Conservation (phyloP, 2,888 invertebrate genomes). For the Brenthis ino region DNA sequence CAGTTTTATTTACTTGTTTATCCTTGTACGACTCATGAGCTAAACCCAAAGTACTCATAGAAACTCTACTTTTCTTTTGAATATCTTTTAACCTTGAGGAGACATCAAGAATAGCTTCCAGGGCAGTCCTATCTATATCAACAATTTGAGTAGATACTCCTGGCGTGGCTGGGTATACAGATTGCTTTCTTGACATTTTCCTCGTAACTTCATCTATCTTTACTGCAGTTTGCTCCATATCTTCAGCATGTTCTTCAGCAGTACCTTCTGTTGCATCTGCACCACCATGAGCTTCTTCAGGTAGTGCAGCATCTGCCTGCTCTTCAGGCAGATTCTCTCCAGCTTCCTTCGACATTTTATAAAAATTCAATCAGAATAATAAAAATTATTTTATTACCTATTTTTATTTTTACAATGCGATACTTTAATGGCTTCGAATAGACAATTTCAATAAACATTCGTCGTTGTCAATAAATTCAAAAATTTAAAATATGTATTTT, state of each 20-base stretch:
- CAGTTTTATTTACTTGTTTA: conserved; percentile 72
- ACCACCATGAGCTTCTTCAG: conserved; percentile 23
- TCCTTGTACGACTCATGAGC: conserved; percentile 76
- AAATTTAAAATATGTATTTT: conserved; percentile 7
- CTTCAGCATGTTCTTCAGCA: conserved; percentile 44
- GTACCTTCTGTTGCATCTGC: conserved; percentile 32
- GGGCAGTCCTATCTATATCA: conserved; percentile 66
- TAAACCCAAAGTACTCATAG: conserved; percentile 69
- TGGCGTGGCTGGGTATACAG: conserved; percentile 39
- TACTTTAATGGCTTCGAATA: not conserved
- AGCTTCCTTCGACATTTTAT: conserved; percentile 51
- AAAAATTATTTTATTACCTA: conserved; percentile 29
- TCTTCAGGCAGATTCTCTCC: conserved; percentile 45
- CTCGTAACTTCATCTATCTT: conserved; percentile 50
- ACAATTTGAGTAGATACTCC: conserved; percentile 47
- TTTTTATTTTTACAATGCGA: conserved; percentile 13
- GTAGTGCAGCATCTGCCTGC: conserved; percentile 34
- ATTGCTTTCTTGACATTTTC: conserved; percentile 49
- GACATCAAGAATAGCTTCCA: conserved; percentile 72
- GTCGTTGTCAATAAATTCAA: not conserved
- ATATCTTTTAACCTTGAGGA: conserved; percentile 64
- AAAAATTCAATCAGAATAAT: conserved; percentile 29
- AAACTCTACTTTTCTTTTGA: conserved; percentile 66
- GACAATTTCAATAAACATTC: not conserved
- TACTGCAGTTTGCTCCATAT: conserved; percentile 49